These are phyloP conservation scores for Diplogasteroides magnus DNA, from an alignment of 1,140 invertebrate species.

Conservation along the genomic window DNA sequence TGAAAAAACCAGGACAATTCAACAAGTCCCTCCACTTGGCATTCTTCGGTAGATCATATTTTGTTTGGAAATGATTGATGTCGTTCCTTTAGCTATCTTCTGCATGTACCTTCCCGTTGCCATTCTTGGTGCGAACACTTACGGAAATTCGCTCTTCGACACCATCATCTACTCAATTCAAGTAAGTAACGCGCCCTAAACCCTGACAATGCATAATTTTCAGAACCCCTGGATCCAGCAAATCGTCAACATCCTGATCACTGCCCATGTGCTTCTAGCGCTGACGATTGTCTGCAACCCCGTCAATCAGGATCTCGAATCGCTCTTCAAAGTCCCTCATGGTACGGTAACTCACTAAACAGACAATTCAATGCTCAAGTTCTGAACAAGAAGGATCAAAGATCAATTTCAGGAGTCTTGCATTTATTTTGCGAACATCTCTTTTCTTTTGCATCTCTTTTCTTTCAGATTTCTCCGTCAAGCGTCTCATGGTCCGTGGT, in stretches of 20 bases:
- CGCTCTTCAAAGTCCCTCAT: slow-evolving; percentile 29
- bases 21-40: slow-evolving; percentile 42
- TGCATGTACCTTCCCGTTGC: slow-evolving; percentile 50
- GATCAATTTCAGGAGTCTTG: no score
- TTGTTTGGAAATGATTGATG: slow-evolving; percentile 1
- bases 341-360: no score
- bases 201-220: slow-evolving; percentile 1
- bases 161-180: slow-evolving; percentile 28
- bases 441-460: neutral
- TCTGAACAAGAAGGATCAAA: no score
- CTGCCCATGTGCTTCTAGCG: slow-evolving; percentile 64
- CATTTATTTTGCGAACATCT: no score
- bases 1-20: slow-evolving; percentile 56
- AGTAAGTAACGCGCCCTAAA: slow-evolving; percentile 3
- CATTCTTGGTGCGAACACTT: slow-evolving; percentile 40
- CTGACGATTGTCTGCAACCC: slow-evolving; percentile 68
- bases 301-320: slow-evolving; percentile 60
- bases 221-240: slow-evolving; percentile 37
- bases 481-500: slow-evolving; percentile 46
- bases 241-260: slow-evolving; percentile 64
- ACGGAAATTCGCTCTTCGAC: slow-evolving; percentile 37
- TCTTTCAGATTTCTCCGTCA: slow-evolving; percentile 51
- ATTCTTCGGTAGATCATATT: slow-evolving; percentile 37
- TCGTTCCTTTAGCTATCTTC: slow-evolving; percentile 41
- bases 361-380: no score